Percentiles rank a stretch among this genome's conserved stretches.
Conservation (phyloP, 2,797 vertebrate genomes). For the Gallinago nigripennis region DNA sequence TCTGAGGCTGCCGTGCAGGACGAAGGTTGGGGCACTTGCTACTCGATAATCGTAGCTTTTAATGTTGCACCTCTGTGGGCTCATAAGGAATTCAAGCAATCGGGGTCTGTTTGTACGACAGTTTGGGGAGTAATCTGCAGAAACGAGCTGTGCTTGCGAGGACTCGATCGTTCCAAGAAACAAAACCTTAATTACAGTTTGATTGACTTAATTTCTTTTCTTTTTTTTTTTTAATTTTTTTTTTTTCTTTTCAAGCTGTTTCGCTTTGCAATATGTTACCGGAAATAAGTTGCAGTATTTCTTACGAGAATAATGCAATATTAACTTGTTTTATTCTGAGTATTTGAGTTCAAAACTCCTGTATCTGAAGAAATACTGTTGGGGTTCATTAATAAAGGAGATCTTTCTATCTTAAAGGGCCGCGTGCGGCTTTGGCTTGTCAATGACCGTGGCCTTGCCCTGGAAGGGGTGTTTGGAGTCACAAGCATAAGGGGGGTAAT, state of each 20-base stretch:
- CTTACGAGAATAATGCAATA: slow-evolving; percentile 79
- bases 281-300: slow-evolving; percentile 79
- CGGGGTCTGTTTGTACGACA: slow-evolving; percentile 76
- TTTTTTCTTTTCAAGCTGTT: slow-evolving; percentile 80
- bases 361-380: slow-evolving; percentile 82
- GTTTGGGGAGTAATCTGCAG: slow-evolving; percentile 80
- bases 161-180: slow-evolving; percentile 80
- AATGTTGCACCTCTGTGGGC: slow-evolving; percentile 76
- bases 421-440: slow-evolving; percentile 41
- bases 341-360: slow-evolving; percentile 83
- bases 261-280: slow-evolving; percentile 83
- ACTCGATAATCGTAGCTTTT: slow-evolving; percentile 76
- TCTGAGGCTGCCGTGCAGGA: slow-evolving; percentile 32
- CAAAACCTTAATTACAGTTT: slow-evolving; percentile 76
- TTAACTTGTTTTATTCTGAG: slow-evolving; percentile 80
- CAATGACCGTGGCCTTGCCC: neutral
- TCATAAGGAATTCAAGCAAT: slow-evolving; percentile 76
- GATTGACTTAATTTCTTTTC: slow-evolving; percentile 79
- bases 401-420: slow-evolving; percentile 81
- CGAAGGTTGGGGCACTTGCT: slow-evolving; percentile 72
- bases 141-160: slow-evolving; percentile 84
- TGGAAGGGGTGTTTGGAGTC: neutral
- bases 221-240: slow-evolving; percentile 18
- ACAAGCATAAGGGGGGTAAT: neutral
- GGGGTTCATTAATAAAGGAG: slow-evolving; percentile 83